These are phyloP conservation scores for Peromyscus nudipes DNA, from an alignment of 2,797 vertebrate species.

Conservation along the genomic window DNA sequence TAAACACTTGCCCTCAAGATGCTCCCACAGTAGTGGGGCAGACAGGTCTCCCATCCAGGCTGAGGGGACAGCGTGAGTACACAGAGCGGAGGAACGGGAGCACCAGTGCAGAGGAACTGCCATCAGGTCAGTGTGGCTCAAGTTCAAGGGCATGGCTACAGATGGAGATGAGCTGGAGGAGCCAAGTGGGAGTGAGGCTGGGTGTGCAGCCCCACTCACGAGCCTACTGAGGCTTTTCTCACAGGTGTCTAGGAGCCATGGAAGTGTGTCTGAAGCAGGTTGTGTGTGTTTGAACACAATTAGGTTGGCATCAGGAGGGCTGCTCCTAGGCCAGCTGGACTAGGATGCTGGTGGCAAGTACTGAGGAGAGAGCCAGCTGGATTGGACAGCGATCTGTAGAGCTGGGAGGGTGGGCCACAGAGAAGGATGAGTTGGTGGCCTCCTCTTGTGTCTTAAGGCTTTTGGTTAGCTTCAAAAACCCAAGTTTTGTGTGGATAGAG, in stretches of 20 bases:
- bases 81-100: background rate
- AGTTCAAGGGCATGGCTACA: background rate
- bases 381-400: background rate
- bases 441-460: background rate
- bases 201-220: background rate
- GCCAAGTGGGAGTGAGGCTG: background rate
- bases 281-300: background rate
- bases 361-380: background rate
- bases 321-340: background rate
- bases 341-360: background rate
- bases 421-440: background rate
- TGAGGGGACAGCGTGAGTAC: background rate
- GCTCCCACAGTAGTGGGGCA: background rate
- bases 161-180: background rate
- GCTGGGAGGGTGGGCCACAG: background rate
- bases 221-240: background rate
- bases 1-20: background rate
- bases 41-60: background rate
- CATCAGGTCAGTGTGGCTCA: background rate
- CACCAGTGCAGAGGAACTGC: background rate
- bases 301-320: background rate
- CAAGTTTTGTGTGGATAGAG: background rate
- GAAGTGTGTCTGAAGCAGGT: background rate
- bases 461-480: background rate
- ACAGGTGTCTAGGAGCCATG: background rate